Evolutionary conservation across 2,113 vertebrate species (phyloP), one percentile per base, ranked within the genome.

Genomic region (Otis tarda): DNA sequence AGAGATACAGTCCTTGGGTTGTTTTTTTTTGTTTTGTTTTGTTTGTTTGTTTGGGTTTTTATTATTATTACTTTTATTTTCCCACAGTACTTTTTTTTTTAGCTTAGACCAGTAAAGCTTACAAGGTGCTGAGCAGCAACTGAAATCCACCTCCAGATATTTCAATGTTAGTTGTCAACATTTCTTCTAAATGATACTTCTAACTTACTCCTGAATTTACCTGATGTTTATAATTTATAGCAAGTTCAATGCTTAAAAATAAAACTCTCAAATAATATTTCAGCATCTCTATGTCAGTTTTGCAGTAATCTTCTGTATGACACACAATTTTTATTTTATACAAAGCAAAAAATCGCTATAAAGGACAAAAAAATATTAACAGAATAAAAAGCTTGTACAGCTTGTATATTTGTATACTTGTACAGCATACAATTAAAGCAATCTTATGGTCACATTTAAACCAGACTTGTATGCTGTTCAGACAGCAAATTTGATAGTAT

Each of bases 1-100:
- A 24, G 24, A 39, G 14, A 19, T 35, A 31, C 16, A 56, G 12
- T 39, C 3, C 7, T 69, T 15, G 4, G 10, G 1, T 43, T 25
- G 0, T 1, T 10, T 63, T 49, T 37, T 43, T 9, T 24, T 14
- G 8, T 1, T 33, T 59, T 57, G 10, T 1, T 47, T 70, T 15
- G 16, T 4, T 9, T 18, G 35, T 5, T 47, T 49, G 39, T 49
- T 49, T 19, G 23, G 23, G 50, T 11, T 25, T 11, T 23, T 25
- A 52, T 52, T 52, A 52, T 71, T 69, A 10, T 30, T 13, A 43
- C n/a, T n/a, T 4, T 20, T 47, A 47, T 55, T 52, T 3, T 70
- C 3, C 41, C 41, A 13, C 41, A 41, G 41, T 52, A 52, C 14
- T 49, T 21, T 49, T 49, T 43, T 60, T 74, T 63, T 50, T 5